Base-by-base conservation (phyloP, 1,140 invertebrate genomes). In the Dufourea novaeangliae region DNA sequence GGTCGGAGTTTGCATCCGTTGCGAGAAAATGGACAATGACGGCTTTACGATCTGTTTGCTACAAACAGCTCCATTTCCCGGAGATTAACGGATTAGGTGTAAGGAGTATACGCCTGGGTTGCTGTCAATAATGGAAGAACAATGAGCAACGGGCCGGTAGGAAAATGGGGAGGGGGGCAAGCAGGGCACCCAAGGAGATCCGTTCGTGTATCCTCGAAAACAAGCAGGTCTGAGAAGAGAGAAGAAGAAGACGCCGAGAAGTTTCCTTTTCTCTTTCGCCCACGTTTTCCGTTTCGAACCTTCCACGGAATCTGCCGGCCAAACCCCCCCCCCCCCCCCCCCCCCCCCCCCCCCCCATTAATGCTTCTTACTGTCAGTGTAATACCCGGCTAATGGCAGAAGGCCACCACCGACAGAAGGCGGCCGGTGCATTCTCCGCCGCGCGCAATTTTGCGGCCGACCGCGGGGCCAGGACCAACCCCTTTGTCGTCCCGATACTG, bases 41-140 rank as follows among this genome's bases (percentile, higher is more conserved):
- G 34, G 78, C 17, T 79, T 83, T 80, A 86, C 87, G 79, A 87
- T 85, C 83, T 86, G 80, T 88, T 90, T 88, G 87, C 83, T 87
- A 87, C 86, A 90, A 90, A 88, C 89, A 89, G 87, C 88, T 91
- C 89, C 83, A 87, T 91, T 91, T 91, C 89, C 68, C 32, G 46
- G 22, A 86, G 91, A 92, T 92, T 90, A 90, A 88, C 89, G 88
- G 89, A 91, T 91, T 91, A 91, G 87, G 84, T 88, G 87, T 87
- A 88, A 88, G 87, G 79, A 88, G 71, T 88, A 87, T 76, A 90
- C 86, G 89, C 88, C 79, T 86, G 82, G 87, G 67, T 88, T 79
- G 82, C 83, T 66, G 69, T 56, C 78, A 88, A 91, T 92, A 88
- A 91, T 83, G 83, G 84, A 89, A 89, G 90, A 90, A 91, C 90